Conservation (phyloP, 1,140 invertebrate genomes). For the Chlorops oryzae region DNA sequence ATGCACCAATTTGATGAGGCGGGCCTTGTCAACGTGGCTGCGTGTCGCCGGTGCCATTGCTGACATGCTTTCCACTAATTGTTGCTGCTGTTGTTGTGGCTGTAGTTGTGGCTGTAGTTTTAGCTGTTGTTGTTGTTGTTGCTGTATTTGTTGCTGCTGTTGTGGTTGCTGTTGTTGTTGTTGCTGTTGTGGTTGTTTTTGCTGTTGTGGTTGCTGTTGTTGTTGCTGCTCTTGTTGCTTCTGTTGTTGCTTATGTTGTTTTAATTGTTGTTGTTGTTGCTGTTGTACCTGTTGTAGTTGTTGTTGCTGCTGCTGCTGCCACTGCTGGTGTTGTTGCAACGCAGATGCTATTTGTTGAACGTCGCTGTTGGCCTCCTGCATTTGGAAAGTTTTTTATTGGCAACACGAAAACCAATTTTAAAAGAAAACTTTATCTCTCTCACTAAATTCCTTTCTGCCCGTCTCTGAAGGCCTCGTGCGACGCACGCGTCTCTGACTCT, state of each 20-base stretch:
- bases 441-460: too few relatives aligned
- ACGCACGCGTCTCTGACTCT: too few relatives aligned
- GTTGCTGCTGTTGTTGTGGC: background rate
- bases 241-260: slow-evolving; percentile 24
- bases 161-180: too few relatives aligned
- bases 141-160: background rate
- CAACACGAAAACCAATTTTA: too few relatives aligned
- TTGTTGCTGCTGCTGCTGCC: background rate
- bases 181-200: background rate
- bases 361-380: too few relatives aligned
- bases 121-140: background rate
- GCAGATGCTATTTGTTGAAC: too few relatives aligned
- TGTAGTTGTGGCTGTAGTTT: background rate
- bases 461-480: too few relatives aligned
- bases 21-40: slow-evolving; percentile 43
- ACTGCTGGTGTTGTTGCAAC: slow-evolving; percentile 4
- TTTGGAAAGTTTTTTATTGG: too few relatives aligned
- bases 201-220: background rate
- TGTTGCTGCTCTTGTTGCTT: background rate
- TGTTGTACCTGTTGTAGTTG: slow-evolving; percentile 1
- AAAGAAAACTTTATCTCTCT: too few relatives aligned
- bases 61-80: too few relatives aligned
- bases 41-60: slow-evolving; percentile 46
- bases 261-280: slow-evolving; percentile 22
- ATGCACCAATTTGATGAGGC: slow-evolving; percentile 44